These are phyloP conservation scores for Perodicticus potto DNA, from an alignment of 2,797 vertebrate genomes.

Conservation along the genomic window DNA sequence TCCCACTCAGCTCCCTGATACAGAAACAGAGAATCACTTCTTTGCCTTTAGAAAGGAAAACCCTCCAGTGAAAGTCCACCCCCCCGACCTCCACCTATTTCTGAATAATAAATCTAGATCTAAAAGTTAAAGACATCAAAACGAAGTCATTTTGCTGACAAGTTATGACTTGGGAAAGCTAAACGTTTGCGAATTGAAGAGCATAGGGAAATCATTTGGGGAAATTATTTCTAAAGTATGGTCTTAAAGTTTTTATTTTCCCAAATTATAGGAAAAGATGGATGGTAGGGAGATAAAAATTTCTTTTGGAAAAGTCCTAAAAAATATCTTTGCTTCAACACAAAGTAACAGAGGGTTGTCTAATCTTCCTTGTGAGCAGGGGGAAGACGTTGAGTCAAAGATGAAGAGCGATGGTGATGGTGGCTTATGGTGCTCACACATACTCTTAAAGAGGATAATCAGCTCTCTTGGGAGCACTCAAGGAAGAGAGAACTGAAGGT, in stretches of 20 bases:
- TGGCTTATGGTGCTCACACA: conserved; percentile 44
- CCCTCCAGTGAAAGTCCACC: background rate
- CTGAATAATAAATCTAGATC: background rate
- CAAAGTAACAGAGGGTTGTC: background rate
- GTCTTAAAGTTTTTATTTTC: background rate
- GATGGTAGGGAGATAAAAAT: background rate
- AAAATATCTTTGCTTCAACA: conserved; percentile 34
- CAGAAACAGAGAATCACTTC: background rate
- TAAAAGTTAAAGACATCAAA: conserved; percentile 37
- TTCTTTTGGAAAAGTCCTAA: conserved; percentile 43
- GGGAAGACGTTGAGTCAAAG: conserved; percentile 55
- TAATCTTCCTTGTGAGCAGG: conserved; percentile 64
- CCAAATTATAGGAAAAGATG: background rate
- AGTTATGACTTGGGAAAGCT: background rate
- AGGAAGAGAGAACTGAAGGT: background rate
- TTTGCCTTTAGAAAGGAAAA: background rate
- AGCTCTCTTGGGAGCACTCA: background rate
- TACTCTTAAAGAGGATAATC: conserved; percentile 67
- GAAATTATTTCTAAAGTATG: background rate
- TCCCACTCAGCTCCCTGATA: background rate
- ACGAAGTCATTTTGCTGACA: background rate
- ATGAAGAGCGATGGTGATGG: background rate
- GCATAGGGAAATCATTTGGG: background rate
- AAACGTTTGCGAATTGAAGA: background rate
- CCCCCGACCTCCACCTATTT: background rate